Evolutionary conservation across 2,113 vertebrate genomes (phyloP).

Genomic region (Syrrhaptes paradoxus): DNA sequence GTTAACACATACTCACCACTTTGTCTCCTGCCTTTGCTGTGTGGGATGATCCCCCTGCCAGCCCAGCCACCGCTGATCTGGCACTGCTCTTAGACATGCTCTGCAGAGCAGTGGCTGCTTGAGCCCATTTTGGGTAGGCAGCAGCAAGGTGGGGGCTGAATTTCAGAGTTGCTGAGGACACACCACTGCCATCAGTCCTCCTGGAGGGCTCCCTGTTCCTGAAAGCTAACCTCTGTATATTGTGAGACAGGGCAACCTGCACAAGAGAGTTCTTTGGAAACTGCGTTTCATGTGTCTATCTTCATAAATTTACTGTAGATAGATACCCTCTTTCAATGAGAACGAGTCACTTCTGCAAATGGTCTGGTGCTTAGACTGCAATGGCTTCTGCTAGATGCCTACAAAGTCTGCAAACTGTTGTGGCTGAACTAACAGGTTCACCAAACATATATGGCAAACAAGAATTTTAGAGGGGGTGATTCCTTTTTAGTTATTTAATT

Average conservation of each 20-base stretch:
- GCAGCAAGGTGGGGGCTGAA: neutral
- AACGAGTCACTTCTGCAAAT: neutral
- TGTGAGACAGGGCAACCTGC: neutral
- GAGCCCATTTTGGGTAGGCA: rapidly evolving
- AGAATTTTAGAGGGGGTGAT: neutral
- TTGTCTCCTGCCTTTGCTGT: neutral
- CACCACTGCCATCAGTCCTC: neutral
- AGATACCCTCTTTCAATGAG: neutral
- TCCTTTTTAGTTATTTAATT: neutral
- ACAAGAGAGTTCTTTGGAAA: neutral
- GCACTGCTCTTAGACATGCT: neutral
- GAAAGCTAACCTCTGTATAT: neutral
- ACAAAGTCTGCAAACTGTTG: neutral
- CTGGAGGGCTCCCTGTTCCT: neutral
- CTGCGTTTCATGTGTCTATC: neutral
- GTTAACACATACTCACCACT: neutral
- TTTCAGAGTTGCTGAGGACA: neutral
- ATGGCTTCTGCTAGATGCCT: neutral
- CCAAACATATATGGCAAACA: neutral
- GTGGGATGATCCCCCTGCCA: neutral
- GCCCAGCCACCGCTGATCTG: rapidly evolving
- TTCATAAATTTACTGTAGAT: neutral
- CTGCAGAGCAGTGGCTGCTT: neutral
- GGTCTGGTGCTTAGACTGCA: neutral
- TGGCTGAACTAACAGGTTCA: conserved; percentile 20